Evolutionary conservation across 2,113 vertebrate species (phyloP), one percentile per base, ranked within the genome.

Genomic region (Trinectes maculatus): DNA sequence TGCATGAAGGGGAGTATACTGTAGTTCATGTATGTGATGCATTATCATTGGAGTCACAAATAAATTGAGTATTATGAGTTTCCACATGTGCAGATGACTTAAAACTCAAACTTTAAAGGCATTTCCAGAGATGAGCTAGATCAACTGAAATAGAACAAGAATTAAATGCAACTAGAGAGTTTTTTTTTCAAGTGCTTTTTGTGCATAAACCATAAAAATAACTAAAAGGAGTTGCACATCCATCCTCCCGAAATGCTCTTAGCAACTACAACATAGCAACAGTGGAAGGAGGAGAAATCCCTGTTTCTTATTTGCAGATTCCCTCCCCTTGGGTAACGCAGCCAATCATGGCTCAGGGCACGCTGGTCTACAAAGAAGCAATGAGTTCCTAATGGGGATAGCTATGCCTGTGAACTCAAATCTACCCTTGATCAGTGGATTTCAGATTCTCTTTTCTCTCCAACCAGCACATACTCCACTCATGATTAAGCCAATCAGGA

Each of bases 251-350:
- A 61, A 1, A 5, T 12, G 43, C 82, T 86, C 86, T 68, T 79
- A 85, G 86, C 87, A 87, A 89, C 84, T 89, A 85, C 80, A 86
- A 86, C 87, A 91, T 89, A 86, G 90, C 89, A 92, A 92, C 89
- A 92, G 89, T 37, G 80, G 72, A 87, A 80, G 77, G 62, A 84
- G 70, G 39, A 77, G 62, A 84, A 87, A 86, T 83, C 73, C 77
- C 75, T 49, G 74, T 83, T 85, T 89, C 80, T 89, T 91, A 89
- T 91, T 89, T 87, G 85, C 75, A 88, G 87, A 87, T 80, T 81
- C 79, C 67, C 69, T 85, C 83, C 83, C 85, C 58, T 55, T 70
- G 77, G 72, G 79, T 79, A 71, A 71, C 43, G 61, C 79, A 79
- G 80, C 91, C 91, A 93, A 93, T 92, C 87, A 88, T 53, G 79